These are phyloP conservation scores for Corvus hawaiiensis DNA, from an alignment of 2,113 vertebrate species.

Conservation along the genomic window DNA sequence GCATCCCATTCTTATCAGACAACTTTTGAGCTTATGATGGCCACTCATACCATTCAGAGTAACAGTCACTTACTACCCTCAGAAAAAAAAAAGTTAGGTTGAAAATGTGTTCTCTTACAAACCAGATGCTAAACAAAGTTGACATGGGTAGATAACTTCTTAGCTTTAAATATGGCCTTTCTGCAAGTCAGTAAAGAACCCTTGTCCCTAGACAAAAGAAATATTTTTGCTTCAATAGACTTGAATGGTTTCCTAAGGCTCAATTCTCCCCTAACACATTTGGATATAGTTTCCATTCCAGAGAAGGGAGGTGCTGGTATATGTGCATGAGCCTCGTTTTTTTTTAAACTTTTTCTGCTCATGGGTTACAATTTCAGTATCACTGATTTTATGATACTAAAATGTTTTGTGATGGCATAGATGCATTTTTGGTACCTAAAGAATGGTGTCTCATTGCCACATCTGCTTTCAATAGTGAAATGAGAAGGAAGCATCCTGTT, in stretches of 20 bases:
- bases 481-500: background rate
- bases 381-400: background rate
- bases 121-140: background rate
- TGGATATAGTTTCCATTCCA: background rate
- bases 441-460: background rate
- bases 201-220: slow-evolving; percentile 2
- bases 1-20: background rate
- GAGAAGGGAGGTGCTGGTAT: background rate
- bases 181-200: background rate
- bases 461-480: background rate
- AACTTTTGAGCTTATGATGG: background rate
- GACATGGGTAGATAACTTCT: background rate
- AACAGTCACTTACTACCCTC: background rate
- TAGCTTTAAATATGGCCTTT: background rate
- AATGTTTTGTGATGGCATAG: background rate
- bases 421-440: background rate
- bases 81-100: background rate
- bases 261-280: background rate
- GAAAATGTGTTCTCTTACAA: background rate
- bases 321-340: background rate
- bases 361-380: background rate
- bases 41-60: background rate
- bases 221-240: background rate
- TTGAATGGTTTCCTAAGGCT: slow-evolving; percentile 2
- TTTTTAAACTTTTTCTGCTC: background rate